Evolutionary conservation across 2,888 invertebrate species (phyloP).

Genomic region (Drosophila infuscata): DNA sequence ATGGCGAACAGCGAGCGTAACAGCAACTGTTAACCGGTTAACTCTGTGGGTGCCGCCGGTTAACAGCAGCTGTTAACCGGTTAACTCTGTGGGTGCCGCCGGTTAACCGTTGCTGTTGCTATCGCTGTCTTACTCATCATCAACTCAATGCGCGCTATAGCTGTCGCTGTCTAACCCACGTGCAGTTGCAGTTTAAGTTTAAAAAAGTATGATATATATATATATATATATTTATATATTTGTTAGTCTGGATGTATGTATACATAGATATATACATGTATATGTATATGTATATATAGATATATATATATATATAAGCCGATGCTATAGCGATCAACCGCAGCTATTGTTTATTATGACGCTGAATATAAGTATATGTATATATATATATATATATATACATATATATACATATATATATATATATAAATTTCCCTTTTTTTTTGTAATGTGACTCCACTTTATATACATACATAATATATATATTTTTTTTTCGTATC

Average conservation of each 20-base stretch:
- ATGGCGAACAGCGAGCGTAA: slow-evolving; percentile 7
- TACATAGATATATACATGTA: slow-evolving; percentile 26
- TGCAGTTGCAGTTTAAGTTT: slow-evolving; percentile 51
- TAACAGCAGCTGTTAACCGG: slow-evolving; percentile 17
- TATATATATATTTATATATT: slow-evolving; percentile 28
- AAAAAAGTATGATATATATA: slow-evolving; percentile 46
- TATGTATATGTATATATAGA: slow-evolving; percentile 47
- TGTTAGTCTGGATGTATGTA: slow-evolving; percentile 33
- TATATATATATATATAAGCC: slow-evolving; percentile 28
- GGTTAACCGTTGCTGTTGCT: slow-evolving; percentile 13
- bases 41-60: too few species aligned
- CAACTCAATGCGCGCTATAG: slow-evolving; percentile 49
- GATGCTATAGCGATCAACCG: slow-evolving; percentile 45
- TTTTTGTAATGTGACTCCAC: slow-evolving; percentile 64
- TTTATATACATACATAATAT: slow-evolving; percentile 52
- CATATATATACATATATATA: slow-evolving; percentile 20
- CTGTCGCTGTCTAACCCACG: slow-evolving; percentile 60
- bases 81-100: slow-evolving; percentile 4
- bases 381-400: slow-evolving; percentile 25
- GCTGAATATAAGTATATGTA: slow-evolving; percentile 28
- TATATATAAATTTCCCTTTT: slow-evolving; percentile 40
- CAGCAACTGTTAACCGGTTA: slow-evolving; percentile 20
- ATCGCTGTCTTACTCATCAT: slow-evolving; percentile 46
- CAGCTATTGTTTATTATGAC: slow-evolving; percentile 42
- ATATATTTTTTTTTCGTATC: slow-evolving; percentile 68